Conservation (phyloP, 2,797 vertebrate genomes). For the Luscinia megarhynchos region DNA sequence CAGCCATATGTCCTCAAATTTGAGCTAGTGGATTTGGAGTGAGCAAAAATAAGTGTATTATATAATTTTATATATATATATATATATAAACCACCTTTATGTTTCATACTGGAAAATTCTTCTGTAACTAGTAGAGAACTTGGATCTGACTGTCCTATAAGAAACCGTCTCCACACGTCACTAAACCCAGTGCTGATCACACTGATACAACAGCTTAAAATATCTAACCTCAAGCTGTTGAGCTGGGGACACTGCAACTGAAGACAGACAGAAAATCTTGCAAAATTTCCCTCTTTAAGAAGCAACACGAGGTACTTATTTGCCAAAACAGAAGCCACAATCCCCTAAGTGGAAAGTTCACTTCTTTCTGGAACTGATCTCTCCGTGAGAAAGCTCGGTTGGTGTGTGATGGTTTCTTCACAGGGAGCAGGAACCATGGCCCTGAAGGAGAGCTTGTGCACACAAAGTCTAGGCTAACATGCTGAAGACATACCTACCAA, state of each 20-base stretch:
- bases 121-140: neutral
- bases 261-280: neutral
- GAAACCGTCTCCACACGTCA: neutral
- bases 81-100: neutral
- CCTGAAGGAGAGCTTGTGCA: neutral
- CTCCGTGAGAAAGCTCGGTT: neutral
- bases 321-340: neutral
- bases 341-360: neutral
- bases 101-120: neutral
- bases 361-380: neutral
- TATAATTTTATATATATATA: neutral
- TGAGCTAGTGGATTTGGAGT: neutral
- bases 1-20: neutral
- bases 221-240: neutral
- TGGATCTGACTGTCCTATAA: neutral
- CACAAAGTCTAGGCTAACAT: rapidly evolving
- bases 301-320: neutral
- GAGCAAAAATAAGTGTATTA: neutral
- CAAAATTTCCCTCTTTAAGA: neutral
- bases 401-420: neutral
- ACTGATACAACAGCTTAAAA: neutral
- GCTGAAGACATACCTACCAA: rapidly evolving
- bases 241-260: neutral
- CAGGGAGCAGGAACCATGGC: neutral
- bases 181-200: neutral